Percentiles rank a stretch among this genome's conserved stretches.
These are phyloP conservation scores for Halcyon leucocephala DNA, from an alignment of 2,797 vertebrate species.

Conservation along the genomic window DNA sequence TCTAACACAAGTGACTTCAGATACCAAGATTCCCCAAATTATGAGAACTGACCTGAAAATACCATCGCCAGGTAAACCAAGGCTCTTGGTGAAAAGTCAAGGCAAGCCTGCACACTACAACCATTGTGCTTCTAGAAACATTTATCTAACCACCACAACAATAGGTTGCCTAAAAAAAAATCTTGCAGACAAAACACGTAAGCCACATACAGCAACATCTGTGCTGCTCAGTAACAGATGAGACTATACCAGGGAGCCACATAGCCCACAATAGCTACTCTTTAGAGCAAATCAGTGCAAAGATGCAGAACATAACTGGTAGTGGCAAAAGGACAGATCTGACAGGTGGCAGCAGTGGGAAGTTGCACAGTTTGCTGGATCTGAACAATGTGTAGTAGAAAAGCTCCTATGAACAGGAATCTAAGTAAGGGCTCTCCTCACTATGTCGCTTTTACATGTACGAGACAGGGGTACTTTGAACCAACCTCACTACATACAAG, in stretches of 20 bases:
- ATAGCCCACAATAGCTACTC: not conserved
- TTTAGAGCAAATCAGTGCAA: not conserved
- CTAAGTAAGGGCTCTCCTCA: not conserved
- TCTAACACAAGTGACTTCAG: not conserved
- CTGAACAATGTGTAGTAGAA: not conserved
- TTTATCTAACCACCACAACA: not conserved
- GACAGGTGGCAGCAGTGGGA: not conserved
- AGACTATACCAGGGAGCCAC: not conserved
- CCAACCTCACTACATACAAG: not conserved
- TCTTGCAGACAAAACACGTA: not conserved
- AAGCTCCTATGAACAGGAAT: not conserved
- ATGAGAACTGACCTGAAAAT: not conserved
- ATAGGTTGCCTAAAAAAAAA: not conserved
- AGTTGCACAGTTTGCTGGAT: not conserved
- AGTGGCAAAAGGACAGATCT: not conserved
- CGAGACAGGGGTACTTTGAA: not conserved
- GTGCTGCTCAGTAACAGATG: not conserved
- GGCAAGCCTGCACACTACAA: not conserved
- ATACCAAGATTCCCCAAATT: not conserved
- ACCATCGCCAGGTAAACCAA: not conserved
- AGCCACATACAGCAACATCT: not conserved
- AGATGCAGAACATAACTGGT: not conserved
- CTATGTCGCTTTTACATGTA: not conserved
- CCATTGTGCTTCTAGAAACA: not conserved
- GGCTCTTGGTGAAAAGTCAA: not conserved